Percentiles rank a stretch among this genome's conserved stretches.
Conservation (phyloP, 2,113 vertebrate species). For the Budorcas taxicolor region DNA sequence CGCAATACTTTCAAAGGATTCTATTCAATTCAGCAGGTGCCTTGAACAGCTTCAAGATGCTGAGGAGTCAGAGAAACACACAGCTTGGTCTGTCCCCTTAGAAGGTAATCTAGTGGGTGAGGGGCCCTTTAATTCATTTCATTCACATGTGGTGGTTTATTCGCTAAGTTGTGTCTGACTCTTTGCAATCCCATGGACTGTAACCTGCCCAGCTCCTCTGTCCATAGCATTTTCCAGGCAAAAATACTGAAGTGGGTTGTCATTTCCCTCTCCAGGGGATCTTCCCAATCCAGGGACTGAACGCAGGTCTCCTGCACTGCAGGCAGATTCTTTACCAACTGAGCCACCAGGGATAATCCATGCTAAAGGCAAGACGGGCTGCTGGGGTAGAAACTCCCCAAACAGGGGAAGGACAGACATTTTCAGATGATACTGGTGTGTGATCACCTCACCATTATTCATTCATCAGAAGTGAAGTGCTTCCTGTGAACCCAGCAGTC, state of each 20-base stretch:
- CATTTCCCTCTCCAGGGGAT: background rate
- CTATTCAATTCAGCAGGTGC: background rate
- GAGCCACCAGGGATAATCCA: background rate
- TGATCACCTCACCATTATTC: background rate
- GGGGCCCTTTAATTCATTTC: background rate
- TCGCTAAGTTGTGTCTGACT: background rate
- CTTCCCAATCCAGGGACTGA: background rate
- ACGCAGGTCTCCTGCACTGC: background rate
- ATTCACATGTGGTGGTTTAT: background rate
- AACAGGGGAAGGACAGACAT: background rate
- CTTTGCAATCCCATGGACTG: background rate
- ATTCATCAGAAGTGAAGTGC: background rate
- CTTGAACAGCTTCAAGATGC: background rate
- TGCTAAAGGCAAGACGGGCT: background rate
- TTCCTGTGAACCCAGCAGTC: too few species aligned
- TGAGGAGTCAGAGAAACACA: background rate
- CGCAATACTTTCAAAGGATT: background rate
- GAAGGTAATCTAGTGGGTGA: background rate
- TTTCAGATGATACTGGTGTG: rapidly evolving
- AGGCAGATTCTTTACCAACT: background rate
- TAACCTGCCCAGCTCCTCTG: background rate
- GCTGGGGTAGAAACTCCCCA: background rate
- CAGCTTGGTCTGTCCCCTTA: background rate
- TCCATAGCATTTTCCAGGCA: background rate
- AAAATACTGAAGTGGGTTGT: background rate